Evolutionary conservation across 1,140 invertebrate genomes (phyloP), one percentile per base, ranked within the genome.

Genomic region (Drosophila rufa): DNA sequence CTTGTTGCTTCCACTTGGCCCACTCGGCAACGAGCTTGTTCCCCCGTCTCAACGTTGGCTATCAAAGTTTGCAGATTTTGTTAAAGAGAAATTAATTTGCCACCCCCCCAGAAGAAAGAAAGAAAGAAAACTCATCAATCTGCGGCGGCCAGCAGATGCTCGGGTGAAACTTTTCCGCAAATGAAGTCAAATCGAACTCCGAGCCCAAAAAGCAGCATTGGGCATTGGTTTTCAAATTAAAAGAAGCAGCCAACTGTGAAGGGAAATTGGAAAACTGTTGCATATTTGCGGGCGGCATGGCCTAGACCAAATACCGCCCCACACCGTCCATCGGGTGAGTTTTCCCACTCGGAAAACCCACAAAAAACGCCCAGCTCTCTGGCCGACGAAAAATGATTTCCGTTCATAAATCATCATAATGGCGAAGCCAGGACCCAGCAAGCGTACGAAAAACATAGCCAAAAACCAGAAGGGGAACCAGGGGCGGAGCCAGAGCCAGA

Each of bases 321-420:
- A 14, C 36, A 38, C 46, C n/a, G 9, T 15, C 8, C 30, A 5
- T 15, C 4, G 12, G 50, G 30, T 19, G 50, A 33, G 17, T 33
- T 53, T 36, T 36, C 12, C 60, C 60, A 19, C 27, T 30, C 22
- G 27, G 14, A 46, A 19, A 33, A 30, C 30, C 48, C 67, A 45
- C 30, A 55, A 70, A 70, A 70, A 47, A 36, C 48, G 59, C 51
- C 47, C 45, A 30, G 64, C 33, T 33, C 50, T 40, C 53, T 55
- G 53, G 14, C 33, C 51, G 25, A 56, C 65, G 77, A 71, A 83
- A 87, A 89, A 87, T 89, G 81, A 87, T 87, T 89, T 87, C 84
- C 84, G 81, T 75, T 75, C 80, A 87, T 87, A 89, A 87, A 87
- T 89, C 84, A 87, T 87, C 77, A 83, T 89, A 84, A 87, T 89